Base-by-base conservation (phyloP, 2,113 vertebrate genomes). In the Mus pahari region DNA sequence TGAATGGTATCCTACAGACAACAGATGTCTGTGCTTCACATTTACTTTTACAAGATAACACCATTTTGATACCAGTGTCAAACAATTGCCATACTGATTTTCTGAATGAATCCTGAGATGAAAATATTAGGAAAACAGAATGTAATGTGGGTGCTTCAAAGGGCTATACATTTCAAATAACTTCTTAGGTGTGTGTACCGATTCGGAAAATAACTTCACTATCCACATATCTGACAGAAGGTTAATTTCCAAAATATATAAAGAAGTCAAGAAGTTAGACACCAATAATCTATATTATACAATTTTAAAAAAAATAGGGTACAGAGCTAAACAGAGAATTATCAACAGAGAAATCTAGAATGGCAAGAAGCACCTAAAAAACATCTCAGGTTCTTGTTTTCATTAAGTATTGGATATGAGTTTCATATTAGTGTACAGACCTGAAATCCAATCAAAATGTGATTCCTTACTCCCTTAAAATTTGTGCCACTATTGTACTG, bases 171-270 rank as follows among this genome's bases (percentile, higher is more conserved):
- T 36, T 36, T 33, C 31, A 17, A 70, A 70, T 70, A 36, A 70
- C 13, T 36, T 70, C 33, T 70, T 70, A 36, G 2, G 0, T 1
- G 5, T n/a, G n/a, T n/a, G n/a, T n/a, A n/a, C n/a, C n/a, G n/a
- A n/a, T n/a, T n/a, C n/a, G n/a, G n/a, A n/a, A n/a, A n/a, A n/a
- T n/a, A n/a, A n/a, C n/a, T n/a, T n/a, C n/a, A n/a, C n/a, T n/a
- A n/a, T n/a, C n/a, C n/a, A n/a, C n/a, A n/a, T n/a, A n/a, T n/a
- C n/a, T n/a, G n/a, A n/a, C n/a, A n/a, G n/a, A n/a, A n/a, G n/a
- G n/a, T n/a, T n/a, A n/a, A n/a, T n/a, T n/a, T n/a, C n/a, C n/a
- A n/a, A n/a, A n/a, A n/a, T n/a, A n/a, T n/a, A n/a, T n/a, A n/a
- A n/a, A n/a, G n/a, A n/a, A n/a, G n/a, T n/a, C n/a, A n/a, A n/a